Evolutionary conservation across 2,113 vertebrate genomes (phyloP), one percentile per base, ranked within the genome.

Genomic region (Mesocricetus auratus): DNA sequence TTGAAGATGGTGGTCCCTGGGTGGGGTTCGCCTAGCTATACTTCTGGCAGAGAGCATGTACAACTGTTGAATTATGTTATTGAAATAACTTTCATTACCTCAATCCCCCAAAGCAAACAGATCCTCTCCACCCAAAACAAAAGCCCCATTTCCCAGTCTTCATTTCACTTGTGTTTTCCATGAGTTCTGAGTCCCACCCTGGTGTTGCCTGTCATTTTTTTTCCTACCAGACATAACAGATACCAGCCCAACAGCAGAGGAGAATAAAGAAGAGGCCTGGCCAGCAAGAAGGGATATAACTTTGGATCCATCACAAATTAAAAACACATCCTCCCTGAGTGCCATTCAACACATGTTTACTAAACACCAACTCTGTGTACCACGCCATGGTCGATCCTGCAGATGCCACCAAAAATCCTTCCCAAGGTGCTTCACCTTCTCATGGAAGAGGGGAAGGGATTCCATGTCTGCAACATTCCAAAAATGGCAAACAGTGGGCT

Each of bases 1-100:
- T 89, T 89, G 42, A 85, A 95, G 94, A 96, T n/a, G 78, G 64
- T 58, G 39, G 77, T 93, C 93, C 74, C 89, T 87, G 97, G 96
- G 97, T 93, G 96, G 97, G 97, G 92, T 93, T 92, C 50, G 92
- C 95, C 89, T 95, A 15, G 66, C 78, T 39, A 42, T 86, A 64
- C 62, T 95, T 96, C 94, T 97, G 97, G 92, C 97, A 95, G 86
- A 95, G 91, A 91, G 47, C 42, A 42, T 58, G 92, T n/a, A 79
- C 89, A 94, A 97, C 90, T 96, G 78, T 79, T 96, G 81, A 94
- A 96, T 98, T 98, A 97, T 97, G 97, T 97, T 98, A 97, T 95
- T 98, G 97, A 97, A 98, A 97, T 96, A 96, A 97, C 94, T 98
- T 98, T 98, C 97, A 98, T 98, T 97, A 98, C 97, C 97, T 98